phyloP scores from a whole-genome alignment of 2,888 invertebrate genomes.

The Epinotia bilunana region DNA sequence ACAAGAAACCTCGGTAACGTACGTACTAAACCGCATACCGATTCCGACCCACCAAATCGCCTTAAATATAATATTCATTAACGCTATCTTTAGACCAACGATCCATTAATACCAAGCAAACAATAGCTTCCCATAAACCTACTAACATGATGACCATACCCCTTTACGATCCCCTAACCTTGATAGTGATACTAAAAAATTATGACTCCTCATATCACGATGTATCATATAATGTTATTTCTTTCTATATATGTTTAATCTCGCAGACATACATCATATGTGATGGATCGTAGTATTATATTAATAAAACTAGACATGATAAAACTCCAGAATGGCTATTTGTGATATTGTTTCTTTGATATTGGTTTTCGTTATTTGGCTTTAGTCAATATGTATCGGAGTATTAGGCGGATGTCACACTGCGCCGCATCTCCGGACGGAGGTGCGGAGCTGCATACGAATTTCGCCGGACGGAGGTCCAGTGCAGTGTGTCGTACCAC shows the following conservation, averaged over 20 bases:
- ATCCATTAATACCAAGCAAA: slow-evolving; percentile 18
- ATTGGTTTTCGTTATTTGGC: slow-evolving; percentile 17
- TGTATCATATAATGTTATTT: slow-evolving; percentile 16
- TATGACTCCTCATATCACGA: slow-evolving; percentile 23
- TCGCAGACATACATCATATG: slow-evolving; percentile 32
- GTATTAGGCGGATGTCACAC: too few species aligned
- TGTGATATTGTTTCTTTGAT: slow-evolving; percentile 17
- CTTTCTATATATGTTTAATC: slow-evolving; percentile 32
- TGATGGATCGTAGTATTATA: slow-evolving; percentile 39
- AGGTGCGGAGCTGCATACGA: too few species aligned
- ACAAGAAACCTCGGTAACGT: too few species aligned
- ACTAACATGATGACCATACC: slow-evolving; percentile 15
- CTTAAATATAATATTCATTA: too few species aligned
- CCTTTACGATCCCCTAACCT: slow-evolving; percentile 29
- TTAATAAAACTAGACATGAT: slow-evolving; percentile 30
- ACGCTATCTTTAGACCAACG: not conserved
- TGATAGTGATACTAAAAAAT: slow-evolving; percentile 31
- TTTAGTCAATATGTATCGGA: not conserved
- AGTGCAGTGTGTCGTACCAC: too few species aligned
- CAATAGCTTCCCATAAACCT: slow-evolving; percentile 24
- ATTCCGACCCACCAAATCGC: too few species aligned
- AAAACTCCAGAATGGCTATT: slow-evolving; percentile 19
- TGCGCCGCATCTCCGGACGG: too few species aligned
- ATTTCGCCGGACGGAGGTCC: too few species aligned
- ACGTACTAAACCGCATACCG: too few species aligned